Conservation (phyloP, 2,888 invertebrate species). For the Pollenia labialis region DNA sequence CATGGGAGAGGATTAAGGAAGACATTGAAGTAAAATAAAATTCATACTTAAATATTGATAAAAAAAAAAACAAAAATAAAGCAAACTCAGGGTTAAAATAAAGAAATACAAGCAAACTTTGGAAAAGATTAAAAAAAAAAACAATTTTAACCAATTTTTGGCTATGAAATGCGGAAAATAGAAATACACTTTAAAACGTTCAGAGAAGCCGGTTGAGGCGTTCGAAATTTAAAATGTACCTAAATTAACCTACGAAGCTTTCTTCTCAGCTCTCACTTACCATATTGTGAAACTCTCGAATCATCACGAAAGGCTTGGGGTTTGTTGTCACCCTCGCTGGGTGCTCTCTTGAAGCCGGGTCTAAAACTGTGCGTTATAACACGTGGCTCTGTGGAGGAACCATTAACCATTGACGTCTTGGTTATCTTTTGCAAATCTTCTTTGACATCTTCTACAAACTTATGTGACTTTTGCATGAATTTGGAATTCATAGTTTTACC, state of each 20-base stretch:
- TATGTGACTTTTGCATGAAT: constrained; percentile 88
- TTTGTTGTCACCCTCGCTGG: constrained; percentile 84
- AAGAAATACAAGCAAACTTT: constrained; percentile 49
- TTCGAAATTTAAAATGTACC: background rate
- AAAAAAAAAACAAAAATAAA: background rate
- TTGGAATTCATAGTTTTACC: constrained; percentile 88
- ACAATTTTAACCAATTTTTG: background rate
- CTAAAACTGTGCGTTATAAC: constrained; percentile 79
- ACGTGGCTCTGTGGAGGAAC: constrained; percentile 57
- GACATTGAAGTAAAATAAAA: constrained; percentile 47
- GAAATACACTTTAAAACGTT: background rate
- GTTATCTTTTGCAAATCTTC: constrained; percentile 85
- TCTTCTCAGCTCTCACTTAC: constrained; percentile 84
- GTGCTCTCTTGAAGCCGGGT: constrained; percentile 83
- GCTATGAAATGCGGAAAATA: background rate
- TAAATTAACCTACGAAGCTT: background rate
- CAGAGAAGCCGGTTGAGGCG: background rate
- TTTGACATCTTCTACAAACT: constrained; percentile 88
- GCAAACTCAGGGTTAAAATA: constrained; percentile 12
- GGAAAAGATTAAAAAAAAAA: background rate
- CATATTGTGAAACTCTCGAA: constrained; percentile 88
- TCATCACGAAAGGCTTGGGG: constrained; percentile 90
- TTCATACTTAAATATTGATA: background rate
- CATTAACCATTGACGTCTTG: constrained; percentile 72
- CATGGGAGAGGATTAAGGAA: constrained; percentile 40